A percentile compares a stretch with the other conserved stretches of the same genome.
Evolutionary conservation across 2,113 vertebrate species (phyloP).

Genomic region (Ciconia stormi): DNA sequence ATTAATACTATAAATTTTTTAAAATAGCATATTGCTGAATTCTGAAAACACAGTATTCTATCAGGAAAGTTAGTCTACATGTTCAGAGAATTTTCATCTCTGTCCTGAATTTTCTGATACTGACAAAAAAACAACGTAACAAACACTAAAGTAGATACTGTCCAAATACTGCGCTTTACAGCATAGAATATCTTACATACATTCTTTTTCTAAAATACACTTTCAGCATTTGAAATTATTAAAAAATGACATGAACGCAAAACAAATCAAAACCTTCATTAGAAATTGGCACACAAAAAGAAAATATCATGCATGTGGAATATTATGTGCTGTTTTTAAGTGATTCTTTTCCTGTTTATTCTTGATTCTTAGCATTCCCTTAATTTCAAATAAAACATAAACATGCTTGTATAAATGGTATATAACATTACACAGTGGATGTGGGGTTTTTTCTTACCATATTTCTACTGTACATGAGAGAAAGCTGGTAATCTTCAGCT

Average conservation of each 20-base stretch:
- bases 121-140: not conserved
- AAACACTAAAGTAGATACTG: constrained; percentile 6
- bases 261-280: not conserved
- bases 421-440: not conserved
- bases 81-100: not conserved
- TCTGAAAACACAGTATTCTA: constrained; percentile 17
- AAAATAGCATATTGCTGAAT: constrained; percentile 43
- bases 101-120: constrained; percentile 1
- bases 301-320: not conserved
- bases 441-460: not conserved
- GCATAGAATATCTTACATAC: constrained; percentile 1
- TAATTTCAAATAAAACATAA: constrained; percentile 7
- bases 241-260: not conserved
- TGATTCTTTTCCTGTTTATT: not conserved
- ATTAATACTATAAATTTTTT: not conserved
- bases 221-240: not conserved
- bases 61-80: not conserved
- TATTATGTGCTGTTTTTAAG: not conserved
- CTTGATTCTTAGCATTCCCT: not conserved
- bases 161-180: constrained; percentile 32
- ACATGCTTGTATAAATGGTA: not conserved
- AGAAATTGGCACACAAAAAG: constrained; percentile 11
- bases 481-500: constrained; percentile 51
- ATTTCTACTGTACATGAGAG: constrained; percentile 28
- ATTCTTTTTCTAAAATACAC: constrained; percentile 16